These are phyloP conservation scores for Margarornis squamiger DNA, from an alignment of 2,797 vertebrate species.

Conservation along the genomic window DNA sequence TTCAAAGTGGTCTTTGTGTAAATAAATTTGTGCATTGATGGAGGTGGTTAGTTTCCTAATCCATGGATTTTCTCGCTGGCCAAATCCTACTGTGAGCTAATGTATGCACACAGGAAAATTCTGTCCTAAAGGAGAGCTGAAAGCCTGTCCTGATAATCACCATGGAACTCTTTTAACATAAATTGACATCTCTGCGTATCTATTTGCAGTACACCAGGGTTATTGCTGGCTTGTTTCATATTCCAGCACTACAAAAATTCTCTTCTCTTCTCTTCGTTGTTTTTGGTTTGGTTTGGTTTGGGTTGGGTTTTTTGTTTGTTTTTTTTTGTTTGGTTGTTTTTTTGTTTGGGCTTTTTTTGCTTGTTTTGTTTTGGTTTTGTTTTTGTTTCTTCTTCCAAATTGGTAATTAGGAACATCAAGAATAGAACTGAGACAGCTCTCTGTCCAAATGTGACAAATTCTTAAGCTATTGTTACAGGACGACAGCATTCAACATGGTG, in stretches of 20 bases:
- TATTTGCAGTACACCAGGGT: not conserved
- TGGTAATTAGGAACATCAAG: not conserved
- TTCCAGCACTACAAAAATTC: not conserved
- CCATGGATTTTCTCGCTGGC: rapidly evolving
- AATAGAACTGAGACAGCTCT: not conserved
- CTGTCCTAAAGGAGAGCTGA: not conserved
- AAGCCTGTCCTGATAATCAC: not conserved
- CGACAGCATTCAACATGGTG: not conserved
- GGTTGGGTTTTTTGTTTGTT: not conserved
- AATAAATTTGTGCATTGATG: not conserved
- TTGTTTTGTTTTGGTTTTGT: not conserved
- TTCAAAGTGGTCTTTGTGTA: not conserved
- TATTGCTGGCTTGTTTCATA: not conserved
- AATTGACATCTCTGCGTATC: not conserved
- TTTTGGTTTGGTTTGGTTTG: not conserved
- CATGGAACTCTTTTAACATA: not conserved
- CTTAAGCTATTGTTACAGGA: not conserved
- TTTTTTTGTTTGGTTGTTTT: too few species aligned
- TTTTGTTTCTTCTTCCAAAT: not conserved
- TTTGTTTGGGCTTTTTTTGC: not conserved
- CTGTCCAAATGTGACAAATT: not conserved
- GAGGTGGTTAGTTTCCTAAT: not conserved
- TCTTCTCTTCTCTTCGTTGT: not conserved
- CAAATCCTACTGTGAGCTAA: not conserved
- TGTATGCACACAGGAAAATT: not conserved